A percentile compares a stretch with the other conserved stretches of the same genome.
phyloP scores from a whole-genome alignment of 37 sponge, comb jelly and placozoan genomes.

The Mnemiopsis leidyi region DNA sequence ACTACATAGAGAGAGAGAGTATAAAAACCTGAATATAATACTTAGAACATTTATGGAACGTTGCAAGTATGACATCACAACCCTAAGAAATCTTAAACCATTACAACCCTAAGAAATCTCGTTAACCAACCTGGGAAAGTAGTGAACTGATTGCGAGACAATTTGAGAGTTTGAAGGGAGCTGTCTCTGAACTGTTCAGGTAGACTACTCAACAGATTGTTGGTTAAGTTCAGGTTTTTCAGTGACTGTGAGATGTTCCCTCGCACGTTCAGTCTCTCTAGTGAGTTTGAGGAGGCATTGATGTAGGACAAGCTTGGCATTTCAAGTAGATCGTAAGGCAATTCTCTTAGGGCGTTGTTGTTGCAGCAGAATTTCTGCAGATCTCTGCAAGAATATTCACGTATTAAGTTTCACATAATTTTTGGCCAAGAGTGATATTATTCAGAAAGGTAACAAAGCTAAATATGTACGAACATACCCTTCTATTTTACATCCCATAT shows the following conservation, averaged over 20 bases:
- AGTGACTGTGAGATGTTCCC: slow-evolving; percentile 79
- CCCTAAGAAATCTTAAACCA: too few relatives aligned
- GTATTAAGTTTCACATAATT: too few relatives aligned
- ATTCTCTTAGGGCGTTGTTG: slow-evolving; percentile 71
- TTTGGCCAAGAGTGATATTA: too few relatives aligned
- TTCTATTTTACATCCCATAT: too few relatives aligned
- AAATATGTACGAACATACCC: too few relatives aligned
- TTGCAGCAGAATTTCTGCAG: slow-evolving; percentile 35
- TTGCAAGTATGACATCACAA: too few relatives aligned
- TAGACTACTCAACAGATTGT: slow-evolving; percentile 75
- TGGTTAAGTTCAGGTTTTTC: slow-evolving; percentile 74
- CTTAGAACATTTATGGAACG: too few relatives aligned
- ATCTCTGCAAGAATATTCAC: too few relatives aligned
- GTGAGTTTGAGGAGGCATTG: slow-evolving; percentile 76
- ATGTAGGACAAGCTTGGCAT: slow-evolving; percentile 77
- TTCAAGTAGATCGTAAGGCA: slow-evolving; percentile 80
- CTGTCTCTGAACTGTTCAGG: slow-evolving; percentile 72
- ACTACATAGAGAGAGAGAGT: too few relatives aligned
- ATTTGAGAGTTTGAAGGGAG: slow-evolving; percentile 73
- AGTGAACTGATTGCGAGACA: slow-evolving; percentile 71
- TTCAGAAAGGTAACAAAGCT: too few relatives aligned
- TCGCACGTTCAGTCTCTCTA: slow-evolving; percentile 75
- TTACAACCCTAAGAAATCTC: too few relatives aligned
- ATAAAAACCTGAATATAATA: too few relatives aligned
- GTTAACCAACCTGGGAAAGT: slow-evolving; percentile 56